Evolutionary conservation across 2,888 invertebrate genomes (phyloP), one percentile per base, ranked within the genome.

Genomic region (Acronicta leporina): DNA sequence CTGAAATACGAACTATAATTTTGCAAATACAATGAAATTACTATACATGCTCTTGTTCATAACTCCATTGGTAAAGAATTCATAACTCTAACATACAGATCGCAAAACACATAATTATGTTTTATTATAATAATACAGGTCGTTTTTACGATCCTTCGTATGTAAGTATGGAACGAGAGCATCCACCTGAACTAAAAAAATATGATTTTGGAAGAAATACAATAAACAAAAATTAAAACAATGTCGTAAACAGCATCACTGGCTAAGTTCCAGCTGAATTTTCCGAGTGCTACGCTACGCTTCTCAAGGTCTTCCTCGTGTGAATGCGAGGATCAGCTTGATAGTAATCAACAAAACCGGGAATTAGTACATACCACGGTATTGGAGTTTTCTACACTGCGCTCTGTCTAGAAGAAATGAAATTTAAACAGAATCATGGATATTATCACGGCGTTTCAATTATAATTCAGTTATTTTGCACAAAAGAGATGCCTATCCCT

Each of bases 231-330:
- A 30, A 30, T 10, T 10, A 30, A 11, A 38, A 54, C 53, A 62
- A 75, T 75, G 46, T 63, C 35, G n/a, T 47, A 49, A 27, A 58
- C 44, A 35, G 25, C 45, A 64, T 78, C 63, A 73, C 70, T 78
- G 76, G 79, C 76, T 64, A 49, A 27, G 44, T 67, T 77, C 76
- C 79, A 77, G 69, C 40, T 52, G 48, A 59, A 15, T 62, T 54
- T 60, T 61, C 49, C 13, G 16, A 42, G 38, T 38, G 46, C 57
- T 60, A 54, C 59, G 47, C 38, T 55, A 53, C 59, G 51, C 30
- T 50, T 51, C 44, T 50, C 69, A 78, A 73, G 73, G 79, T 63
- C 58, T 48, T 46, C 27, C 35, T 46, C 38, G 14, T 41, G 53
- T 61, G 30, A 49, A 53, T 30, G 52, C 41, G 40, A 20, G 11